Evolutionary conservation across 2,113 vertebrate species (phyloP), one percentile per base, ranked within the genome.

Genomic region (Pogona vitticeps): DNA sequence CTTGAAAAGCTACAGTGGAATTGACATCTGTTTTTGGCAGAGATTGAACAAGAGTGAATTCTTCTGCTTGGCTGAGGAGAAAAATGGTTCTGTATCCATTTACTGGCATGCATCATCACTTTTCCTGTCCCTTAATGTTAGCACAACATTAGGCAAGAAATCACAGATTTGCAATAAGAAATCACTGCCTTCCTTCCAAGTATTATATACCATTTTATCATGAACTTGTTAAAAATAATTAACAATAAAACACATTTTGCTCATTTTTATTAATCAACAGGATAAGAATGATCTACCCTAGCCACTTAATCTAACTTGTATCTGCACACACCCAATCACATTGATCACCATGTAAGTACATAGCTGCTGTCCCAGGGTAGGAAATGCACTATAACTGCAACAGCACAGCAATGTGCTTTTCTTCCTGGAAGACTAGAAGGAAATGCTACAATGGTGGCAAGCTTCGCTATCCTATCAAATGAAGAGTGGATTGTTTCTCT

Each of bases 21-120:
- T 90, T 87, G 88, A 93, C 88, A 91, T 93, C 92, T 94, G 86
- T 90, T 93, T 93, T 89, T 94, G 93, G 93, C 94, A 94, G 73
- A 86, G 70, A 86, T 85, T 91, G 92, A 92, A 92, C 77, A 89
- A 93, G 89, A 36, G 75, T 88, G 84, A 94, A 94, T 93, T 91
- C 0, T 23, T 85, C 80, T 92, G 91, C 90, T 93, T 84, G 91
- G 73, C 42, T 21, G n/a, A 31, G 83, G 40, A 86, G 76, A 88
- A 92, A 58, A 90, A 88, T 87, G 88, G 68, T 8, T 79, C 89
- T 89, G 86, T 93, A 91, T 90, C 84, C 88, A 88, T 91, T 78
- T 58, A 76, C 46, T 91, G 90, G 89, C 85, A 86, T 91, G 89
- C 71, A 91, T 83, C 31, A 89, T 85, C 87, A 40, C 80, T 84